Evolutionary conservation across 1,140 invertebrate species (phyloP).

Genomic region (Carcinoscorpius rotundicauda): DNA sequence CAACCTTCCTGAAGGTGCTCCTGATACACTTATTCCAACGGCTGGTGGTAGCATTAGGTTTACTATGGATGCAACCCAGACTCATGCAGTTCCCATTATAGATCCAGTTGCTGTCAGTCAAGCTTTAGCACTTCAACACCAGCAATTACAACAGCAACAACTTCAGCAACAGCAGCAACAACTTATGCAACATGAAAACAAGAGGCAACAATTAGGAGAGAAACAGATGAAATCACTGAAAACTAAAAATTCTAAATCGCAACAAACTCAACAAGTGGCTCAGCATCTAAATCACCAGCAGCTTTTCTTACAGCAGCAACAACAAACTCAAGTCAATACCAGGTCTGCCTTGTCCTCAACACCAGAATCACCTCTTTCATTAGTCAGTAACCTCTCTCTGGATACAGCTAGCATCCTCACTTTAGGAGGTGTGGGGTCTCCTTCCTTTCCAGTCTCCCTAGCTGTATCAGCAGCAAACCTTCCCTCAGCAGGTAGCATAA

Average conservation of each 20-base stretch:
- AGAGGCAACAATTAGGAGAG: not conserved
- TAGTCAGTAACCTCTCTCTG: slow-evolving; percentile 20
- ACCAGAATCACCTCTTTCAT: slow-evolving; percentile 26
- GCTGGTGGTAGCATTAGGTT: slow-evolving; percentile 15
- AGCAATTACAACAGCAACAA: slow-evolving; percentile 26
- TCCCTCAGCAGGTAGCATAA: slow-evolving; percentile 6
- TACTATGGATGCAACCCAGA: slow-evolving; percentile 14
- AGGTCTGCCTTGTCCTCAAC: slow-evolving; percentile 23
- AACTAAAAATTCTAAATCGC: not conserved
- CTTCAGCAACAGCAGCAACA: slow-evolving; percentile 23
- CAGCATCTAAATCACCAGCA: slow-evolving; percentile 30
- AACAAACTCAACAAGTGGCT: not conserved
- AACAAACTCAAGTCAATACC: slow-evolving; percentile 28
- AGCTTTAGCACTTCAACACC: slow-evolving; percentile 21
- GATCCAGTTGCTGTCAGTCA: slow-evolving; percentile 20
- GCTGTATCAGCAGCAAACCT: slow-evolving; percentile 16
- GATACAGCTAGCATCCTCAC: slow-evolving; percentile 16
- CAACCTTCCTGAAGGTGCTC: slow-evolving; percentile 13
- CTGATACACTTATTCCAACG: slow-evolving; percentile 14
- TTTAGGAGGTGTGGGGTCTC: slow-evolving; percentile 17
- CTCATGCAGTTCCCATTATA: slow-evolving; percentile 17
- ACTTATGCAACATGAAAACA: slow-evolving; percentile 9
- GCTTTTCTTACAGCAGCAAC: slow-evolving; percentile 40
- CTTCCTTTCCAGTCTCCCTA: slow-evolving; percentile 21
- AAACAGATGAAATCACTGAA: not conserved